Conservation (phyloP, 92 coral and sea anemone genomes). For the Bergia sp. region DNA sequence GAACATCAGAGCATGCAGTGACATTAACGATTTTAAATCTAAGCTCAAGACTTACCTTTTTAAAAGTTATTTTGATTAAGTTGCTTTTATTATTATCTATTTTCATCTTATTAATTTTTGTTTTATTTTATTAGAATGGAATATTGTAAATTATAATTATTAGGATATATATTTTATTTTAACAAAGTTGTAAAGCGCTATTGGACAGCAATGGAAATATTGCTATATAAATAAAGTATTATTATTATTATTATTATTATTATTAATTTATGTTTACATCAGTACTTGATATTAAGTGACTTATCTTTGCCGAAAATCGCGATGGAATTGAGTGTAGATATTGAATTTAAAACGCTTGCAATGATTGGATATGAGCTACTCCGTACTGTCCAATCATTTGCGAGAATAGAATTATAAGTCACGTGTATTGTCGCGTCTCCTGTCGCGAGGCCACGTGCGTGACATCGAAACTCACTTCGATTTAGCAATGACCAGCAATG, state of each 20-base stretch:
- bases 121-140: conserved; percentile 1
- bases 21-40: conserved; percentile 1
- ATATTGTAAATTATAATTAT: background rate
- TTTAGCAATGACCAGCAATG: conserved; percentile 1
- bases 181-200: conserved; percentile 4
- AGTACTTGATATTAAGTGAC: no score
- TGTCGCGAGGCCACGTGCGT: conserved; percentile 21
- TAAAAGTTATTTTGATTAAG: background rate
- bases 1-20: conserved; percentile 7
- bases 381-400: conserved; percentile 9
- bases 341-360: conserved; percentile 12
- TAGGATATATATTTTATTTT: conserved; percentile 1
- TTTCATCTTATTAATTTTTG: background rate
- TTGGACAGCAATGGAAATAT: background rate
- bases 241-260: no score
- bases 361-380: conserved; percentile 35
- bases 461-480: conserved; percentile 9
- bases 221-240: background rate
- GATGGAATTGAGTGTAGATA: background rate
- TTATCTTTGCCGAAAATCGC: no score
- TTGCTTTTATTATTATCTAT: conserved; percentile 1
- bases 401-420: conserved; percentile 25
- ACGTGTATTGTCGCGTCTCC: conserved; percentile 11
- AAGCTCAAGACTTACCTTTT: conserved; percentile 4
- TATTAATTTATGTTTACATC: no score